Base-by-base conservation (phyloP, 92 coral and sea anemone genomes). In the Parazoanthus swiftii region DNA sequence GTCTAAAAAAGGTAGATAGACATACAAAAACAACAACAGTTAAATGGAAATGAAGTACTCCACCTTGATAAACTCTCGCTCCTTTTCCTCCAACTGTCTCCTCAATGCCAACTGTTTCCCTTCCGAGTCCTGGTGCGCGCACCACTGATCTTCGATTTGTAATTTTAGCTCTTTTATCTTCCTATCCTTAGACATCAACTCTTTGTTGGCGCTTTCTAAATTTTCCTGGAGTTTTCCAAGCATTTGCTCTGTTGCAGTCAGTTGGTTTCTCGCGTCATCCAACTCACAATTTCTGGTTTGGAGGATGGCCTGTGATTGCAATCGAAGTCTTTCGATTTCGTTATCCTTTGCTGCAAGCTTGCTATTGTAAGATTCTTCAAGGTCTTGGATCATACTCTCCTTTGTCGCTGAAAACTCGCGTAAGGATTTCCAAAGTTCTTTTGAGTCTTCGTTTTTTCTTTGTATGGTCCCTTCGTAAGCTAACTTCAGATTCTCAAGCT, bases 381-480 rank as follows among this genome's bases (percentile, higher is more conserved):
- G 35, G 1, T 84, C 87, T 29, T 36, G 65, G 51, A 71, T 71
- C 13, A 74, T 44, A 18, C 77, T 70, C 18, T 73, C 65, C 23
- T 46, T 84, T 84, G 87, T 84, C 42, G 16, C 66, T 84, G 51
- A 39, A 50, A 84, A 72, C 66, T 84, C 77, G 43, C 25, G 67
- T 75, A 72, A 44, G 25, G 75, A 68, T 44, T 71, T 84, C 46
- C 78, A 74, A 71, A 70, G 87, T 29, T 70, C 78, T 20, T 71
- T 84, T 18, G 87, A 20, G 14, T 70, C 87, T 71, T 70, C 79
- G 23, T 72, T 68, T 71, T 84, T 71, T 8, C 66, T 50, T 18
- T 48, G 56, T 25, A 84, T 46, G 35, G 67, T 26, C 15, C 44
- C 79, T 70, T 84, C 54, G 25, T 44, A 46, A 6, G 65, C 33